These are phyloP conservation scores for Imbricaverruca yamaguchii DNA, from an alignment of 2,888 invertebrate species.

Conservation along the genomic window DNA sequence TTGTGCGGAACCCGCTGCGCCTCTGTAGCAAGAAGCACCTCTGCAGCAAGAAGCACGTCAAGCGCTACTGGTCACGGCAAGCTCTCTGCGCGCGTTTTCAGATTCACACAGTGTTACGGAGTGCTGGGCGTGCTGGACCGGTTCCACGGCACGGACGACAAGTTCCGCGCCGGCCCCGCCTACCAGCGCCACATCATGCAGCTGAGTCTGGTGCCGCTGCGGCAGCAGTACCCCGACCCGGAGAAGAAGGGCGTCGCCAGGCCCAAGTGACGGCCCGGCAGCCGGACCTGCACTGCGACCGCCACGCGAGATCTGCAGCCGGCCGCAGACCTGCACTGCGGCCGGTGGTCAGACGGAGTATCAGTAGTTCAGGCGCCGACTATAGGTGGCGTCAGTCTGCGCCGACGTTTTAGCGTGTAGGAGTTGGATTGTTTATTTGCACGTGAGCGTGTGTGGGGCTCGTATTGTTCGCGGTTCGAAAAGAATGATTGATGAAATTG, in stretches of 20 bases:
- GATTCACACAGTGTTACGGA: slow-evolving; percentile 77
- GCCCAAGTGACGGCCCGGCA: not conserved
- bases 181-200: slow-evolving; percentile 56
- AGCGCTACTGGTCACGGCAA: too few relatives aligned
- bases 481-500: too few relatives aligned
- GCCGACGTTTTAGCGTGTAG: too few relatives aligned
- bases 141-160: slow-evolving; percentile 70
- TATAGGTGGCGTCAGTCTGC: too few relatives aligned
- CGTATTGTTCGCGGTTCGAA: too few relatives aligned
- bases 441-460: too few relatives aligned
- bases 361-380: too few relatives aligned
- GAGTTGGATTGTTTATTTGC: too few relatives aligned
- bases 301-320: not conserved
- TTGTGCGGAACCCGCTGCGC: too few relatives aligned
- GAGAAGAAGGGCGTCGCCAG: slow-evolving; percentile 26
- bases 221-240: slow-evolving; percentile 35
- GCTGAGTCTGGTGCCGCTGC: slow-evolving; percentile 40
- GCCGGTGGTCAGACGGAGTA: too few relatives aligned
- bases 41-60: too few relatives aligned
- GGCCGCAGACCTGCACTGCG: not conserved
- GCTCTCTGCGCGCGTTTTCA: slow-evolving; percentile 40
- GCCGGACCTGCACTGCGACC: not conserved
- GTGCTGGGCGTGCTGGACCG: slow-evolving; percentile 72
- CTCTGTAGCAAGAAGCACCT: too few relatives aligned
- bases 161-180: slow-evolving; percentile 62